Base-by-base conservation (phyloP, 2,888 invertebrate species). In the Eudasyphora cyanicolor region DNA sequence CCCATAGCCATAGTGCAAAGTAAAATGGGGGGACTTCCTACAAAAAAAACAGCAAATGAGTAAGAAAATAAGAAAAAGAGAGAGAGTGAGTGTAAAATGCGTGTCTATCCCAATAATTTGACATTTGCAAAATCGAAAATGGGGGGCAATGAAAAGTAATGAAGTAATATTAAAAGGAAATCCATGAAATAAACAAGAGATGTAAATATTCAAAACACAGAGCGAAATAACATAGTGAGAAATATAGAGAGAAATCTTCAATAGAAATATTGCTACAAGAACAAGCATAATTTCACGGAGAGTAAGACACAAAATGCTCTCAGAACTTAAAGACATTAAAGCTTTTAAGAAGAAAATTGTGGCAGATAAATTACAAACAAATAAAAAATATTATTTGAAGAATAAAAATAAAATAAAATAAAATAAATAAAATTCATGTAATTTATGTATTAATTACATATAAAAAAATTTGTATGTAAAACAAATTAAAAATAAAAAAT, bases 121-220 rank as follows among this genome's bases (percentile, higher is more conserved):
- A 71, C 32, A 71, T 57, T 71, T 19, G 54, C 71, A 71, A 38
- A 71, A 17, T 27, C 4, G n/a, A 1, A 32, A 71, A 67, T 24
- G 14, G 5, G 14, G 19, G 5, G 35, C 5, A 45, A 29, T 29
- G 60, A 14, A 60, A 27, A 19, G n/a, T 24, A 29, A 60, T 29
- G 14, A 60, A 29, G 29, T 29, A 45, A 45, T 3, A 45, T 19
- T 51, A 51, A 32, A 32, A 62, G 17, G 10, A 32, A 62, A 29
- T 24, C 7, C 24, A 57, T 4, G 62, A 62, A 62, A 62, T 24
- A 62, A 8, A 32, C 51, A 62, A 17, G 2, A 60, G n/a, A 60
- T n/a, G n/a, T n/a, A 29, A 60, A 29, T 29, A 27, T 29, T 29
- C 60, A 60, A 38, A 12, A 19, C 8, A 29, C 2, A 60, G 35